Evolutionary conservation across 2,797 vertebrate species (phyloP), one percentile per base, ranked within the genome.

Genomic region (Tachyglossus aculeatus): DNA sequence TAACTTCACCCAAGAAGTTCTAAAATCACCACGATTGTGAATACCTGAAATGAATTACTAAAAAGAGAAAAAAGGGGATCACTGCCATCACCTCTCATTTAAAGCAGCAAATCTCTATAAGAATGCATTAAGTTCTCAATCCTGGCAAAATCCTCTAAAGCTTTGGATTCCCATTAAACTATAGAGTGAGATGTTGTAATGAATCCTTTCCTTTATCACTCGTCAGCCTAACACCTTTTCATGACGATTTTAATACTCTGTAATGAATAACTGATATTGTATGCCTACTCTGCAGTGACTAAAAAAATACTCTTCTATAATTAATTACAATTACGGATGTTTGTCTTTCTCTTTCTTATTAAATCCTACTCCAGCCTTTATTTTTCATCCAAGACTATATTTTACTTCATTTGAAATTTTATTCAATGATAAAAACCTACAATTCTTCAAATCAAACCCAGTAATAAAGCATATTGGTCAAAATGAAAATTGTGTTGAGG

Each of bases 91-190:
- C n/a, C 27, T 29, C 40, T 62, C 8, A 60, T 38, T 45, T 72
- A 67, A 53, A 32, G 24, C 1, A 3, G 11, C 21, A 18, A 33
- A 5, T 56, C 32, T 29, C 25, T 52, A 47, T 27, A 66, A 55
- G 9, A n/a, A 13, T 25, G 29, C 36, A 51, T 27, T 56, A 67
- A 62, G 29, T 7, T 51, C 25, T 44, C 5, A 47, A 54, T 55
- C 25, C 41, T 5, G 19, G 1, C 22, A 57, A 37, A 68, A 41
- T 19, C 58, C 14, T 67, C 39, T 41, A 15, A 25, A 48, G 36
- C 25, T 4, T 58, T 43, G 6, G 24, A 18, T 69, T 60, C 24
- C n/a, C 44, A 75, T 48, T 34, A 63, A 73, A 63, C 66, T 12
- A 9, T 6, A 62, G n/a, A n/a, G 36, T 25, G 6, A 3, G 15